Percentiles rank a stretch among this genome's conserved stretches.
Conservation (phyloP, 2,113 vertebrate species). For the Lagenorhynchus albirostris region DNA sequence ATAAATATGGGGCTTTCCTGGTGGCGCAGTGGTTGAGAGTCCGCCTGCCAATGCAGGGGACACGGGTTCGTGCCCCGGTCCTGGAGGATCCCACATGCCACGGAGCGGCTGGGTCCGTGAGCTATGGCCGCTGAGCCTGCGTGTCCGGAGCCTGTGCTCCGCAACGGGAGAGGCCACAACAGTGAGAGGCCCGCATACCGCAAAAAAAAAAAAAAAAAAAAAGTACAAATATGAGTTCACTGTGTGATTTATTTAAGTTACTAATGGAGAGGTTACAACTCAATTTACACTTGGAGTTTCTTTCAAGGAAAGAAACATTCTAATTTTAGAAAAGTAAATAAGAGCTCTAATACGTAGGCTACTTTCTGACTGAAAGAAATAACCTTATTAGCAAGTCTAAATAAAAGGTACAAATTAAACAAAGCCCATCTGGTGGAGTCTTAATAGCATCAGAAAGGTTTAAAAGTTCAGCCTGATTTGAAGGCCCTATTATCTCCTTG, state of each 20-base stretch:
- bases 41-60: too few relatives aligned
- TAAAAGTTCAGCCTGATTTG: not conserved
- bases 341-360: not conserved
- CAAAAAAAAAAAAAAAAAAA: too few relatives aligned
- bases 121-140: too few relatives aligned
- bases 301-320: not conserved
- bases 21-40: too few relatives aligned
- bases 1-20: not conserved
- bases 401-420: conserved; percentile 26
- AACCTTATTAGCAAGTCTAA: not conserved
- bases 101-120: too few relatives aligned
- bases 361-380: conserved; percentile 9
- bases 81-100: too few relatives aligned
- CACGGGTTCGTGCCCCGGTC: too few relatives aligned
- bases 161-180: too few relatives aligned
- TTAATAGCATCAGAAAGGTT: not conserved
- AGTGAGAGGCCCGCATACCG: too few relatives aligned
- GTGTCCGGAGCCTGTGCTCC: too few relatives aligned
- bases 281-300: not conserved
- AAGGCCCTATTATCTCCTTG: not conserved
- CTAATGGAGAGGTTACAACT: not conserved
- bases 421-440: not conserved
- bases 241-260: not conserved
- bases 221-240: not conserved
- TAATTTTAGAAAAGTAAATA: not conserved